Percentiles rank a stretch among this genome's conserved stretches.
phyloP scores from a whole-genome alignment of 2,797 vertebrate genomes.

The Microctenopoma stevenorrisi region DNA sequence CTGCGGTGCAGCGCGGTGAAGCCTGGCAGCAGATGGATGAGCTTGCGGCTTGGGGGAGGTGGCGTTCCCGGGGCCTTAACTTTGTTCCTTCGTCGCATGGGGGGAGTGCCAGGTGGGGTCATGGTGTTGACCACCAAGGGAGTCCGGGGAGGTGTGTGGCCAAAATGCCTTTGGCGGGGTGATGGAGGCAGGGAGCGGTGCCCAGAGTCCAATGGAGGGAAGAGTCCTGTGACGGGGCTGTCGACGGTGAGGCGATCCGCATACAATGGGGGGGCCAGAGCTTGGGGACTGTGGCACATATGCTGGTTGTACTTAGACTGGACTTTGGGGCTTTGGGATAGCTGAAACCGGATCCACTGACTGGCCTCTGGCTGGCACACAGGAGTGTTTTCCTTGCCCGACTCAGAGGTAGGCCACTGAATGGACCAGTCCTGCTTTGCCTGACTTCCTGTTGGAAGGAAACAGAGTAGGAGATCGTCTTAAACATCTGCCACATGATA shows the following conservation, averaged over 20 bases:
- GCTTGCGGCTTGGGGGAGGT: conserved; percentile 92
- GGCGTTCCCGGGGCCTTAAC: conserved; percentile 94
- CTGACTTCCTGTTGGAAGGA: conserved; percentile 86
- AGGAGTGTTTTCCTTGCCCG: conserved; percentile 92
- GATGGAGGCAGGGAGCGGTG: conserved; percentile 94
- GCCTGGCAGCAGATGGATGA: conserved; percentile 95
- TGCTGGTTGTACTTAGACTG: conserved; percentile 91
- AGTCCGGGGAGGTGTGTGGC: conserved; percentile 92
- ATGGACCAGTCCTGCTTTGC: conserved; percentile 97
- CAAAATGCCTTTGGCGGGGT: conserved; percentile 91
- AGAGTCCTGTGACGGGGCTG: conserved; percentile 85
- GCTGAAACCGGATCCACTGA: conserved; percentile 91
- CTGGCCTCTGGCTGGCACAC: conserved; percentile 86
- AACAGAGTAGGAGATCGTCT: conserved; percentile 20
- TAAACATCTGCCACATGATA: background rate
- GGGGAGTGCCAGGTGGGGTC: conserved; percentile 91
- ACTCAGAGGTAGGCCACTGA: conserved; percentile 94
- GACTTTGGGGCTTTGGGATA: conserved; percentile 91
- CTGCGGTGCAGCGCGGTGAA: conserved; percentile 96
- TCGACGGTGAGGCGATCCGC: conserved; percentile 91
- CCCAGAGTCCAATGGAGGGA: conserved; percentile 85
- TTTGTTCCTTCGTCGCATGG: conserved; percentile 90
- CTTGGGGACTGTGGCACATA: conserved; percentile 86
- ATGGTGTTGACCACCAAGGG: conserved; percentile 92
- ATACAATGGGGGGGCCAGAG: conserved; percentile 80